These are phyloP conservation scores for Drosophila gaucha DNA, from an alignment of 2,888 invertebrate species.

Conservation along the genomic window DNA sequence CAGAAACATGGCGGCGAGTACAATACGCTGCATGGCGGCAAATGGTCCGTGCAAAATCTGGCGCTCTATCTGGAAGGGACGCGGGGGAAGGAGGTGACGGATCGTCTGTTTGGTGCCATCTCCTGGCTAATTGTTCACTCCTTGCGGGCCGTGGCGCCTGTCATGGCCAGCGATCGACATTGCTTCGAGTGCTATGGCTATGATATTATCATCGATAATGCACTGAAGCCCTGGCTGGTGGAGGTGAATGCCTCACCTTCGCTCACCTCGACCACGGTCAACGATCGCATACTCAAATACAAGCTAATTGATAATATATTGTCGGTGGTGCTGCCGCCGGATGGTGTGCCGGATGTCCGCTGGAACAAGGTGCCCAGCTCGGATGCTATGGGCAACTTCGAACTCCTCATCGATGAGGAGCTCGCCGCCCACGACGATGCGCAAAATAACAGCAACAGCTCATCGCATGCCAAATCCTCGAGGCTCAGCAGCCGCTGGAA, in stretches of 20 bases:
- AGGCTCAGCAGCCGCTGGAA: constrained; percentile 82
- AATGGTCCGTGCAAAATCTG: constrained; percentile 96
- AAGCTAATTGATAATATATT: constrained; percentile 96
- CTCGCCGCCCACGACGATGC: constrained; percentile 88
- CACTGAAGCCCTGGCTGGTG: constrained; percentile 96
- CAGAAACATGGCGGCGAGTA: constrained; percentile 98
- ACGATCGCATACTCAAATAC: constrained; percentile 96
- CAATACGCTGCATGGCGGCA: constrained; percentile 96
- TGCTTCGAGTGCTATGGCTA: constrained; percentile 93
- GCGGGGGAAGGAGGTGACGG: constrained; percentile 93
- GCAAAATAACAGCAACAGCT: constrained; percentile 45
- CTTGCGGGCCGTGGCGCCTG: constrained; percentile 94
- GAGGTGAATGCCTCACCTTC: constrained; percentile 97
- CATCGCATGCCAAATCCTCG: constrained; percentile 53
- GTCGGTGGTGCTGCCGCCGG: constrained; percentile 94
- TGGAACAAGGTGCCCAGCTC: constrained; percentile 93
- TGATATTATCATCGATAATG: constrained; percentile 97
- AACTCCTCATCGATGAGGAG: constrained; percentile 93
- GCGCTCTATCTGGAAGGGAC: constrained; percentile 95
- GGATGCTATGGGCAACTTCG: constrained; percentile 93
- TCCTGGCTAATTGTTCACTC: constrained; percentile 97
- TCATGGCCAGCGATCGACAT: constrained; percentile 95
- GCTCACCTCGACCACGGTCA: constrained; percentile 95
- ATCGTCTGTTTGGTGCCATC: constrained; percentile 94
- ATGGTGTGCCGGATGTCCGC: constrained; percentile 94